Conservation (phyloP, 2,113 vertebrate genomes). For the Alexandromys fortis region DNA sequence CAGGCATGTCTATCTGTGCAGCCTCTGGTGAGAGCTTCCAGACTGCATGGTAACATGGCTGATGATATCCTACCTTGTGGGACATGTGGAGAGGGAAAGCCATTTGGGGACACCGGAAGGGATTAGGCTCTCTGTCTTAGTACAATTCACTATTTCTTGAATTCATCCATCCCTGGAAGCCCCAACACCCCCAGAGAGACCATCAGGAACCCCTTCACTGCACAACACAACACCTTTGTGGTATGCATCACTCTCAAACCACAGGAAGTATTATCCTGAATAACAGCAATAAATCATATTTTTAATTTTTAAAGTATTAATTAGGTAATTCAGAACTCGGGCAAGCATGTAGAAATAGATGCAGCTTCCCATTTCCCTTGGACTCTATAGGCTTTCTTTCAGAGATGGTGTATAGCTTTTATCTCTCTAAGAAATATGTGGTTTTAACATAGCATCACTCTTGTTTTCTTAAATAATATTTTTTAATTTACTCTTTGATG, state of each 20-base stretch:
- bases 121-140: background rate
- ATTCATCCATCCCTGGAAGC: background rate
- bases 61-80: background rate
- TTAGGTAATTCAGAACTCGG: background rate
- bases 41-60: too few species aligned
- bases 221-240: background rate
- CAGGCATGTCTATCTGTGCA: background rate
- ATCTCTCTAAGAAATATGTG: background rate
- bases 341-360: background rate
- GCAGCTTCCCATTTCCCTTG: background rate
- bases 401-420: background rate
- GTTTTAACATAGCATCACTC: background rate
- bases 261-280: background rate
- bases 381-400: background rate
- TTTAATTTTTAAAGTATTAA: background rate
- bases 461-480: background rate
- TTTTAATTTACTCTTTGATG: background rate
- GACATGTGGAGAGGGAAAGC: background rate
- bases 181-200: fast-evolving
- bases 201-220: background rate
- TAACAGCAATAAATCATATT: background rate
- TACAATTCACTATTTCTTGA: background rate
- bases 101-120: background rate
- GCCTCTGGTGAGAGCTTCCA: background rate
- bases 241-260: background rate